Conservation (phyloP, 35 echinoderm and acorn worm species). For the Patiria miniata region DNA sequence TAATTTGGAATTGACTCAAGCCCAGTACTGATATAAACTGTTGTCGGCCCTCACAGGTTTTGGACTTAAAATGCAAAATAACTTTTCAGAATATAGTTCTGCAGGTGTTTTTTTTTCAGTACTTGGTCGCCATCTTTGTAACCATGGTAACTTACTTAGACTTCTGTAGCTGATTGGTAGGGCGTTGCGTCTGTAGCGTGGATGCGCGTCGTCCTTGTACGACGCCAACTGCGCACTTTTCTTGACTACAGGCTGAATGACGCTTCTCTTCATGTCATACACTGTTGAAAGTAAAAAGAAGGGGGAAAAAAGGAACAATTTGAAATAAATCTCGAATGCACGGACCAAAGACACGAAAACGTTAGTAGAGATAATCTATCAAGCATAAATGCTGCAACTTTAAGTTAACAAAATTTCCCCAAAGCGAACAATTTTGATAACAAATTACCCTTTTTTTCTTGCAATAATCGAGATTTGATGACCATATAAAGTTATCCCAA, state of each 20-base stretch:
- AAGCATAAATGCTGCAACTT: neutral
- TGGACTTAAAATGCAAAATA: too few species aligned
- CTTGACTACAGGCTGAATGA: neutral
- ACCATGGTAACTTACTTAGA: neutral
- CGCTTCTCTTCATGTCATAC: neutral
- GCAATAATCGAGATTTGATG: too few species aligned
- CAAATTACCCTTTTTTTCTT: too few species aligned
- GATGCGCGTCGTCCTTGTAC: neutral
- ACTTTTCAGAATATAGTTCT: too few species aligned
- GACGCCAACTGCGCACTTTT: neutral
- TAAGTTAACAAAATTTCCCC: neutral
- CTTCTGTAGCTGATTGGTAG: slow-evolving; percentile 9
- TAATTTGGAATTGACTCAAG: too few species aligned
- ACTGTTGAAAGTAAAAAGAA: neutral
- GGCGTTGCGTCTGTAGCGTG: neutral
- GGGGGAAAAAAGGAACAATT: neutral
- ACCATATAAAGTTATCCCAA: too few species aligned
- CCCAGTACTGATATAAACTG: too few species aligned
- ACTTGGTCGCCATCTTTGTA: too few species aligned
- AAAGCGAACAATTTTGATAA: neutral
- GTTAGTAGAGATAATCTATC: neutral
- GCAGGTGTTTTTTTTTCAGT: too few species aligned
- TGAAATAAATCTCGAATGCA: neutral
- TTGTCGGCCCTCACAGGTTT: too few species aligned
- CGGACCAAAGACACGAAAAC: neutral